These are phyloP conservation scores for Notothenia coriiceps DNA, from an alignment of 2,113 vertebrate genomes.

Conservation along the genomic window DNA sequence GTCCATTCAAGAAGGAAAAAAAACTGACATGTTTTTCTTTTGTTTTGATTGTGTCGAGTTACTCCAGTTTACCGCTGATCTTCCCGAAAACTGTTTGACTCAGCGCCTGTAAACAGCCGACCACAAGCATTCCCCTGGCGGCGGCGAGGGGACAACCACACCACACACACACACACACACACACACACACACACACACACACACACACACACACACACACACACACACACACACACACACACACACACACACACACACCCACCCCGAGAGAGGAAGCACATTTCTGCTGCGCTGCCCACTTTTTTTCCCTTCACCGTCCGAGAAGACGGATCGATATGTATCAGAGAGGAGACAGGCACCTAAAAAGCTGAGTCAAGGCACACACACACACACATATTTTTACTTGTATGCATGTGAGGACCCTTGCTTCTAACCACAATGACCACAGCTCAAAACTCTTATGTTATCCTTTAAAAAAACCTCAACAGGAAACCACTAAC, in stretches of 20 bases:
- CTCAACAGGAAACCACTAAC: neutral
- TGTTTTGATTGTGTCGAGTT: conserved; percentile 56
- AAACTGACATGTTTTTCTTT: conserved; percentile 11
- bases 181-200: too few species aligned
- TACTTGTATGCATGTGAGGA: neutral
- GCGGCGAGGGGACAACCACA: conserved; percentile 20
- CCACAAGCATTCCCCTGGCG: conserved; percentile 72
- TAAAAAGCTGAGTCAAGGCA: conserved; percentile 75
- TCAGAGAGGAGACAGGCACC: conserved; percentile 40
- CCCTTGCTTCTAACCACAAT: neutral
- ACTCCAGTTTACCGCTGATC: conserved; percentile 52
- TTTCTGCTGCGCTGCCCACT: conserved; percentile 62
- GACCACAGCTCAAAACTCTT: neutral
- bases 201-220: conserved; percentile 22
- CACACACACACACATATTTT: conserved; percentile 12
- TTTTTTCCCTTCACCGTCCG: conserved; percentile 18
- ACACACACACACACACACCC: neutral
- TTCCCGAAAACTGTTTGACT: conserved; percentile 61
- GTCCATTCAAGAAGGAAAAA: neutral
- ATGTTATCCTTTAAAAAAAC: neutral
- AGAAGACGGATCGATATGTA: conserved; percentile 60
- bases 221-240: conserved; percentile 35
- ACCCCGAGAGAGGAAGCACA: conserved; percentile 60
- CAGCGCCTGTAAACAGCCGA: conserved; percentile 62
- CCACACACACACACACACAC: too few species aligned